Evolutionary conservation across 2,113 vertebrate genomes (phyloP).

Genomic region (Casuarius casuarius): DNA sequence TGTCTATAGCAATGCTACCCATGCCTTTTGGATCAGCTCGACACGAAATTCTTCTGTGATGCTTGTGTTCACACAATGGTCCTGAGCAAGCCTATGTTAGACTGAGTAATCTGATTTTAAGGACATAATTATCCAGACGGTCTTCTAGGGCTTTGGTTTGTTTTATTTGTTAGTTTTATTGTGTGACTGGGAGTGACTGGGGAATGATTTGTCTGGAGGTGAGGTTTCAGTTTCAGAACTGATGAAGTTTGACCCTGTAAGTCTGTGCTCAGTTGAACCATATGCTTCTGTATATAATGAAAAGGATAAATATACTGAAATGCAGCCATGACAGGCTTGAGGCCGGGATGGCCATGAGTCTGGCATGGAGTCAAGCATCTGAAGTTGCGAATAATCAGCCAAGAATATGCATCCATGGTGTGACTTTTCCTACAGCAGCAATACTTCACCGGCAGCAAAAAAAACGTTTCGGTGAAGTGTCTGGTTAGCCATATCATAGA

Average conservation of each 20-base stretch:
- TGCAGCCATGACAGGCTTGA: background rate
- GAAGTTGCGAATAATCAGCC: background rate
- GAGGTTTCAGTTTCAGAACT: background rate
- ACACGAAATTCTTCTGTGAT: background rate
- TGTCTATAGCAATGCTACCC: background rate
- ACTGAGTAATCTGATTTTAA: background rate
- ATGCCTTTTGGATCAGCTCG: background rate
- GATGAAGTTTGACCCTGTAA: background rate
- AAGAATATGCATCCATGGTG: background rate
- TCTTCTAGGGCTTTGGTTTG: background rate
- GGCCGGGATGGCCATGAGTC: background rate
- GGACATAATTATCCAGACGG: background rate
- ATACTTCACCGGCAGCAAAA: background rate
- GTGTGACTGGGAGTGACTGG: background rate
- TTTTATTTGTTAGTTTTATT: background rate
- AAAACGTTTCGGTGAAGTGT: background rate
- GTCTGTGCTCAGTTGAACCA: background rate
- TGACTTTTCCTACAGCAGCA: background rate
- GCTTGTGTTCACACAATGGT: rapidly evolving
- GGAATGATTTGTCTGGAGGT: background rate
- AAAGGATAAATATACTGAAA: constrained; percentile 9
- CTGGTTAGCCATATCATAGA: background rate
- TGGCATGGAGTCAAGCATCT: background rate
- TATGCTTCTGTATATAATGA: background rate
- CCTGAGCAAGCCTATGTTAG: background rate